These are phyloP conservation scores for Tragelaphus scriptus DNA, from an alignment of 2,113 vertebrate genomes.

Conservation along the genomic window DNA sequence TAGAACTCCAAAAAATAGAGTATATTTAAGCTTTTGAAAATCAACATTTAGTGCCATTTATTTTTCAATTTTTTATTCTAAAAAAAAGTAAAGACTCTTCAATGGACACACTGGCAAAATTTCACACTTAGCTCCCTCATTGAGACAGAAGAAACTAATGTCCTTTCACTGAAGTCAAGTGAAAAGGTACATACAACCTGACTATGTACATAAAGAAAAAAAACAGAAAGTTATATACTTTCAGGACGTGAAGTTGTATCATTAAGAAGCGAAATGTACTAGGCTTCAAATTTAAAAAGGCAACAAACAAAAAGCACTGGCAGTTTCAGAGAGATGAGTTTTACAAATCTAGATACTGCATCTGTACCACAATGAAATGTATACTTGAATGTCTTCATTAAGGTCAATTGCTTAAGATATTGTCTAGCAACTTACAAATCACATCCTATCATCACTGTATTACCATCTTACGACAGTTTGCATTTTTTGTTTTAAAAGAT, in stretches of 20 bases:
- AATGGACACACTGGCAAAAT: neutral
- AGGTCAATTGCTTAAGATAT: neutral
- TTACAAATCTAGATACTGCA: neutral
- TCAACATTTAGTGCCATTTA: neutral
- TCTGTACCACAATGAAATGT: neutral
- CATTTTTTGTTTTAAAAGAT: constrained; percentile 14
- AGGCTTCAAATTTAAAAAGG: constrained; percentile 20
- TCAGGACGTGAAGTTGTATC: neutral
- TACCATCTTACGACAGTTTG: neutral
- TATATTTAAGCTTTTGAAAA: neutral
- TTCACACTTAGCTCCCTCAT: neutral
- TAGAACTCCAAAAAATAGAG: neutral
- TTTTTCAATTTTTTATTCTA: neutral
- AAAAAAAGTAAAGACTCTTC: neutral
- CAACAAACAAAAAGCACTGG: neutral
- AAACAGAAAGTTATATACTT: neutral
- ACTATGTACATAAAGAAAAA: neutral
- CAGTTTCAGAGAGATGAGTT: neutral
- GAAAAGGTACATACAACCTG: neutral
- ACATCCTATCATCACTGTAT: neutral
- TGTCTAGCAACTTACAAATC: constrained; percentile 11
- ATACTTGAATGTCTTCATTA: neutral
- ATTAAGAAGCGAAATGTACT: neutral
- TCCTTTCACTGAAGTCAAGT: neutral
- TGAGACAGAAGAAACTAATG: neutral